These are phyloP conservation scores for Callionymus lyra DNA, from an alignment of 2,113 vertebrate species.

Conservation along the genomic window DNA sequence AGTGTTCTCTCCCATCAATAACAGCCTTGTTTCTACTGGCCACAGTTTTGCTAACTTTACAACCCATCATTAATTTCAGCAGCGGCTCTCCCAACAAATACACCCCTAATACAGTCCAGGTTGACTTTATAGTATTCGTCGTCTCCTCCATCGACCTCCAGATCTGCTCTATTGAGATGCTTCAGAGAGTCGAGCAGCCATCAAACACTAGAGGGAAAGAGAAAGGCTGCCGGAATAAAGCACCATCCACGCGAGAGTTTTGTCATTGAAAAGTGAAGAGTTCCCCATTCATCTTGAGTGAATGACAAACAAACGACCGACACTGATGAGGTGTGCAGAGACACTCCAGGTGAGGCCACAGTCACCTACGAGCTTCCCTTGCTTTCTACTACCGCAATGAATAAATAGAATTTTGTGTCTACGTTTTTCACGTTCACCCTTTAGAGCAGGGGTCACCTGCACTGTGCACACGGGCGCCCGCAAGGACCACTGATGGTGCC, in stretches of 20 bases:
- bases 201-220: constrained; percentile 3
- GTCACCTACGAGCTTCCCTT: too few species aligned
- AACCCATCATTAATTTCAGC: too few species aligned
- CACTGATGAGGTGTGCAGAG: not conserved
- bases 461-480: too few species aligned
- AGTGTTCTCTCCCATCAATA: too few species aligned
- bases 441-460: too few species aligned
- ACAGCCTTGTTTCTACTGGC: too few species aligned
- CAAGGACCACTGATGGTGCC: too few species aligned
- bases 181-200: constrained; percentile 8
- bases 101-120: not conserved
- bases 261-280: not conserved
- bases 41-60: too few species aligned
- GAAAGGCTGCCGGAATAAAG: constrained; percentile 1
- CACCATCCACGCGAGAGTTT: constrained; percentile 6
- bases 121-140: not conserved
- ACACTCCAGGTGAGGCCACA: too few species aligned
- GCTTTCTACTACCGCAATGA: too few species aligned
- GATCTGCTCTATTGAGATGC: not conserved
- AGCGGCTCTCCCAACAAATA: not conserved
- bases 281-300: constrained; percentile 5
- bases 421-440: too few species aligned
- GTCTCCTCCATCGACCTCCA: not conserved
- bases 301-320: constrained; percentile 3
- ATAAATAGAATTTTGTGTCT: too few species aligned